These are phyloP conservation scores for Drosophila peninsularis DNA, from an alignment of 2,888 invertebrate genomes.

Conservation along the genomic window DNA sequence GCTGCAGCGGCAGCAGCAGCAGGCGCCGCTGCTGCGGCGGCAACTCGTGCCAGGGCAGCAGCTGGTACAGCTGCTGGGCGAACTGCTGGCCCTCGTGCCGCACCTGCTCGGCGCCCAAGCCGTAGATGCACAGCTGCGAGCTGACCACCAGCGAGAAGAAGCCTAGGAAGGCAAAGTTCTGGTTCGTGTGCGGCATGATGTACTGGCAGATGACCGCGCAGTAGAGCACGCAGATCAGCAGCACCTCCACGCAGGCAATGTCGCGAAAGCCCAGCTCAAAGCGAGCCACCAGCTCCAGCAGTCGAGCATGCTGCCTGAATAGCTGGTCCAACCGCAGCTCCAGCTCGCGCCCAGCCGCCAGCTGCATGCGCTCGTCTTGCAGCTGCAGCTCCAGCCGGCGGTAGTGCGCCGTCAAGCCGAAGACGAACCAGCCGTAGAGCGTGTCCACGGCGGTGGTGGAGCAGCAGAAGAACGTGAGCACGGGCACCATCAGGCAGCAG, in stretches of 20 bases:
- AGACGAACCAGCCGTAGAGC: constrained; percentile 55
- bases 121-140: constrained; percentile 57
- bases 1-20: constrained; percentile 45
- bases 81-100: constrained; percentile 44
- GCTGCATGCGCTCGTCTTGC: background rate
- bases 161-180: constrained; percentile 59
- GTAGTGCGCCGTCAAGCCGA: constrained; percentile 52
- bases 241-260: constrained; percentile 55
- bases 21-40: constrained; percentile 32
- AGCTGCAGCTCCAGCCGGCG: constrained; percentile 42
- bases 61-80: constrained; percentile 37
- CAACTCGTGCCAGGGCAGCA: constrained; percentile 50
- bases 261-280: constrained; percentile 47
- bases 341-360: constrained; percentile 4
- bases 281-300: constrained; percentile 36
- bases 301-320: constrained; percentile 36
- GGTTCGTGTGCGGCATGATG: constrained; percentile 59
- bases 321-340: constrained; percentile 20
- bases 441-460: constrained; percentile 56
- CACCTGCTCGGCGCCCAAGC: constrained; percentile 57
- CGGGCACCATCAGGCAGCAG: constrained; percentile 54
- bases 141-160: constrained; percentile 54
- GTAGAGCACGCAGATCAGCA: constrained; percentile 55
- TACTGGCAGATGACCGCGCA: constrained; percentile 61
- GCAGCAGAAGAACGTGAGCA: constrained; percentile 58